Conservation (phyloP, 2,888 invertebrate genomes). For the Drosophila multiciliata region DNA sequence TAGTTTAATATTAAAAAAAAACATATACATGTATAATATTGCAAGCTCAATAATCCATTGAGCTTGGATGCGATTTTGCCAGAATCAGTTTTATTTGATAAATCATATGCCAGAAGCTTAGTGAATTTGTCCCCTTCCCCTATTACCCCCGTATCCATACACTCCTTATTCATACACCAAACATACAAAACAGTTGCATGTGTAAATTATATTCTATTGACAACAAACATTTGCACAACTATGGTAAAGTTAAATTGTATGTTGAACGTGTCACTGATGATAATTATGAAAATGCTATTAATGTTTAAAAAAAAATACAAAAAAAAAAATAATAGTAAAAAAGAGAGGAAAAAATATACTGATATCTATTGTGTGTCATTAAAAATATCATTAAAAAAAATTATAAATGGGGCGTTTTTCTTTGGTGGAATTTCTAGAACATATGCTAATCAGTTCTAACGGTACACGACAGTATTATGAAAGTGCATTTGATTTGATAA, state of each 20-base stretch:
- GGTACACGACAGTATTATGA: not conserved
- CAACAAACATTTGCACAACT: slow-evolving; percentile 21
- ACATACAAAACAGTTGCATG: slow-evolving; percentile 3
- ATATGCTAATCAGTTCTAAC: slow-evolving; percentile 1
- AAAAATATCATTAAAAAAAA: slow-evolving; percentile 37
- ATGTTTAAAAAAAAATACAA: slow-evolving; percentile 57
- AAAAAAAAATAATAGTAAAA: slow-evolving; percentile 8
- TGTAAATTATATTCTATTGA: slow-evolving; percentile 27
- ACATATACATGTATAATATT: slow-evolving; percentile 6
- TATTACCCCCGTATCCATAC: not conserved
- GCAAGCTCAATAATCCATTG: slow-evolving; percentile 29
- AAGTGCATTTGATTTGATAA: not conserved
- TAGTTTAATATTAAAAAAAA: slow-evolving; percentile 11
- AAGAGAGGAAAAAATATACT: slow-evolving; percentile 49
- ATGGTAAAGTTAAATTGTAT: slow-evolving; percentile 27
- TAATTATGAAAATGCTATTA: slow-evolving; percentile 73
- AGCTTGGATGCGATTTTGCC: slow-evolving; percentile 17
- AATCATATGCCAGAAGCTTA: slow-evolving; percentile 25
- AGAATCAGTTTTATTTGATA: slow-evolving; percentile 15
- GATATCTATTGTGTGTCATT: slow-evolving; percentile 75
- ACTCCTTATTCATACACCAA: not conserved
- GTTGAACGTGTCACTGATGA: slow-evolving; percentile 47
- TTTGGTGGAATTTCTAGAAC: slow-evolving; percentile 7
- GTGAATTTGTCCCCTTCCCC: slow-evolving; percentile 16
- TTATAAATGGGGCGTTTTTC: slow-evolving; percentile 43